A percentile compares a stretch with the other conserved stretches of the same genome.
Evolutionary conservation across 2,797 vertebrate species (phyloP).

Genomic region (Protosalanx chinensis): DNA sequence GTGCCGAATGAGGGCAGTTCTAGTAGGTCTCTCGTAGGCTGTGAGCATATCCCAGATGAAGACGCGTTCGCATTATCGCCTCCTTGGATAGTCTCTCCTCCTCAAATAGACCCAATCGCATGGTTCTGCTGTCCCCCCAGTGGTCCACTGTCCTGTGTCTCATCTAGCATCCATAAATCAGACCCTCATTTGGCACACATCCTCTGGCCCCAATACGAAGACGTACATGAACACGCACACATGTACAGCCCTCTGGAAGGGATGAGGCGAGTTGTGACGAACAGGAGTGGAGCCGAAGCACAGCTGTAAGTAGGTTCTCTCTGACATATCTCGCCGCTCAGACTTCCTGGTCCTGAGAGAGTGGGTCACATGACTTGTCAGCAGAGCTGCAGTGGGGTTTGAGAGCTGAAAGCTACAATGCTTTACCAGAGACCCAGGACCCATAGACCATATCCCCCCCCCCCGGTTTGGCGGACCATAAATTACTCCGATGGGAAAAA

Average conservation of each 20-base stretch:
- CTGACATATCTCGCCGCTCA: background rate
- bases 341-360: no score
- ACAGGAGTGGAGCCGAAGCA: background rate
- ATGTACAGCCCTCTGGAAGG: background rate
- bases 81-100: no score
- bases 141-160: background rate
- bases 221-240: background rate
- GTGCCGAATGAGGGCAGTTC: no score
- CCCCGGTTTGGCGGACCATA: no score
- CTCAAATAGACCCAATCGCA: background rate
- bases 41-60: no score
- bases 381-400: background rate
- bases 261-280: background rate
- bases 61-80: no score
- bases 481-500: no score
- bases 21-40: no score
- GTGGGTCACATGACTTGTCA: background rate
- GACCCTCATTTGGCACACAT: background rate
- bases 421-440: background rate
- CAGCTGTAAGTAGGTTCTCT: background rate
- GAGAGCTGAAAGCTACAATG: background rate
- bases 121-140: background rate
- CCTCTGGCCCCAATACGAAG: background rate
- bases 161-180: background rate
- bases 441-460: background rate